Base-by-base conservation (phyloP, 2,797 vertebrate species). In the Cuniculus paca region DNA sequence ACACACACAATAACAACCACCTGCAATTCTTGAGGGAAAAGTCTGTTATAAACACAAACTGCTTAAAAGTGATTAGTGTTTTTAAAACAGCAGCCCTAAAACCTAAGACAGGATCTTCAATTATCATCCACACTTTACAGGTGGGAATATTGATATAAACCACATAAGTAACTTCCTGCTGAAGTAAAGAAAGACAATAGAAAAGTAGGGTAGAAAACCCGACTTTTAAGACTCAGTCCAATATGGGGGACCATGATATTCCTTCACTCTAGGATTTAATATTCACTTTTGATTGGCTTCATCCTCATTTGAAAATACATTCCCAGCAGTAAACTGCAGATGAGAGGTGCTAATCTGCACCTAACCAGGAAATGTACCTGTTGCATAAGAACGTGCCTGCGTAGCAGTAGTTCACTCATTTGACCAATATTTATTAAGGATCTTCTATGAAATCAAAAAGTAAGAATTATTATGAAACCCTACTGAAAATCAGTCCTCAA, bases 271-370 rank as follows among this genome's bases (percentile, higher is more conserved):
- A 65, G 31, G 8, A 34, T 91, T 63, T 85, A 31, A 88, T 77
- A 90, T 88, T 58, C 45, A 88, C 34, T 91, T 93, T 93, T 74
- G 39, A 91, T 5, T 72, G 31, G 45, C 85, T 84, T 50, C 54
- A 39, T 58, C 42, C 36, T 84, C 48, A 88, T 74, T 84, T 85
- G 39, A 93, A 96, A 95, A 86, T 85, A 72, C 52, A 92, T 16
- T 74, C 48, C 82, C 28, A 91, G 78, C n/a, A 80, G 19, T 63
- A 75, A 42, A 17, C 42, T 61, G 36, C 8, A 60, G 61, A 63
- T 84, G 83, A 94, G n/a, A 61, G 28, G 86, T 61, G n/a, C 34
- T 79, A 83, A 56, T 45, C 75, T n/a, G 42, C 7, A 60, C 8
- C 54, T 82, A 91, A 75, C 56, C 12, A 50, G 70, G 80, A 96